phyloP scores from a whole-genome alignment of 2,113 vertebrate species.

The Pluvianellus socialis region DNA sequence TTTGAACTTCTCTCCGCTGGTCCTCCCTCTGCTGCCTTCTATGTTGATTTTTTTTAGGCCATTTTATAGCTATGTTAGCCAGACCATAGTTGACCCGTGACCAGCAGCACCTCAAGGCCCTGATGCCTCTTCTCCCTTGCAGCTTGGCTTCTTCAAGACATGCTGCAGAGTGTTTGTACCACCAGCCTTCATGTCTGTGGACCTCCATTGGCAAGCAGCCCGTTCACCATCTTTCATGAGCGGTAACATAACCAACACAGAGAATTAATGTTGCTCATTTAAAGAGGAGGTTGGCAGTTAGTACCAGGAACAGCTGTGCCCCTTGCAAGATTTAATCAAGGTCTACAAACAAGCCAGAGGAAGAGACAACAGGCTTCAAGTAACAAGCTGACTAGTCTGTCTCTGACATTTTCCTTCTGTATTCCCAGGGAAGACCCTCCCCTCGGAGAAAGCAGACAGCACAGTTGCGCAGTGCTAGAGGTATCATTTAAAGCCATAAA shows the following conservation, averaged over 20 bases:
- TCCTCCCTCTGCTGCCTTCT: background rate
- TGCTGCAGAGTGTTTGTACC: background rate
- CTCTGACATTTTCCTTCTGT: slow-evolving; percentile 6
- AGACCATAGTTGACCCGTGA: background rate
- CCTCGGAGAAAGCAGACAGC: background rate
- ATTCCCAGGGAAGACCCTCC: background rate
- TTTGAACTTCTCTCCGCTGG: background rate
- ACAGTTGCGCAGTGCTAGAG: background rate
- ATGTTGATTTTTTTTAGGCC: background rate
- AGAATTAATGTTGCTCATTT: slow-evolving; percentile 42
- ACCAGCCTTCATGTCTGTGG: background rate
- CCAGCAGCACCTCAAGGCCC: background rate
- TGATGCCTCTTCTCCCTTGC: background rate
- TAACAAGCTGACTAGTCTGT: slow-evolving; percentile 14
- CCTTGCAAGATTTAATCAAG: slow-evolving; percentile 41
- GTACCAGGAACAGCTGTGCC: slow-evolving; percentile 27
- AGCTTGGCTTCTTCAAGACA: background rate
- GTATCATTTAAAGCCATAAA: background rate
- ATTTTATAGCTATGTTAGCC: background rate
- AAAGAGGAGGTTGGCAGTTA: slow-evolving; percentile 40
- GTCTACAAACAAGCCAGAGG: slow-evolving; percentile 35
- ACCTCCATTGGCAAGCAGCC: slow-evolving; percentile 27
- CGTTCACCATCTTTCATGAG: slow-evolving; percentile 23
- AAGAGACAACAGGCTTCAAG: background rate
- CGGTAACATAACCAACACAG: background rate